Conservation (phyloP, 2,113 vertebrate genomes). For the Gopherus flavomarginatus region DNA sequence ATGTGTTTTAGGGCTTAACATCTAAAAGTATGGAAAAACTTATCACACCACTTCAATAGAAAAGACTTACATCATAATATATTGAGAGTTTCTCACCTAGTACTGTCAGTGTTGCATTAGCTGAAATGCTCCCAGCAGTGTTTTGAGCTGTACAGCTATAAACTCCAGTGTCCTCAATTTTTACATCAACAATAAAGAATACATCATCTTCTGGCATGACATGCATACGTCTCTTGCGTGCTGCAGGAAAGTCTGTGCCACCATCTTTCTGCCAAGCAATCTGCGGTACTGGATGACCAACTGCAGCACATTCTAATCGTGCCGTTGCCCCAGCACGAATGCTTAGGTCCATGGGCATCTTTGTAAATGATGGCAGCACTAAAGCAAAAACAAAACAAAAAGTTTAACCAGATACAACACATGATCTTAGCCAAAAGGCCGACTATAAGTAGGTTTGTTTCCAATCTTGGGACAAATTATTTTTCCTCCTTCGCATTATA, state of each 20-base stretch:
- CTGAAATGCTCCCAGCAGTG: conserved; percentile 91
- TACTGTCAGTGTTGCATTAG: conserved; percentile 94
- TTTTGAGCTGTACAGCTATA: conserved; percentile 99
- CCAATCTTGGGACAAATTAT: background rate
- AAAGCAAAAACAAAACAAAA: background rate
- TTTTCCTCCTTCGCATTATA: background rate
- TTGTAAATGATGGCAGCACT: conserved; percentile 97
- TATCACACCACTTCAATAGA: background rate
- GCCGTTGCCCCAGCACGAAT: conserved; percentile 91
- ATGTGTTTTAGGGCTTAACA: no score
- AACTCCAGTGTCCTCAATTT: conserved; percentile 92
- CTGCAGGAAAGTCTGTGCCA: conserved; percentile 95
- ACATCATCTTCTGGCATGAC: conserved; percentile 98
- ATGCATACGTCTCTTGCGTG: conserved; percentile 95
- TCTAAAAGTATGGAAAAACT: background rate
- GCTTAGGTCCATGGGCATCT: conserved; percentile 94
- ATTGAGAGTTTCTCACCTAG: conserved; percentile 82
- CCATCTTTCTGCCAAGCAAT: conserved; percentile 99
- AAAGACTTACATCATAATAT: background rate
- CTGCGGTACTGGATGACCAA: conserved; percentile 92
- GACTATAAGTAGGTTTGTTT: background rate
- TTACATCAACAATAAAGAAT: conserved; percentile 96
- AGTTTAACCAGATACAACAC: background rate
- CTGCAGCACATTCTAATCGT: conserved; percentile 91
- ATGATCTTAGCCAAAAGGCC: no score